A percentile compares a stretch with the other conserved stretches of the same genome.
phyloP scores from a whole-genome alignment of 2,797 vertebrate genomes.

The Anguilla marmorata region DNA sequence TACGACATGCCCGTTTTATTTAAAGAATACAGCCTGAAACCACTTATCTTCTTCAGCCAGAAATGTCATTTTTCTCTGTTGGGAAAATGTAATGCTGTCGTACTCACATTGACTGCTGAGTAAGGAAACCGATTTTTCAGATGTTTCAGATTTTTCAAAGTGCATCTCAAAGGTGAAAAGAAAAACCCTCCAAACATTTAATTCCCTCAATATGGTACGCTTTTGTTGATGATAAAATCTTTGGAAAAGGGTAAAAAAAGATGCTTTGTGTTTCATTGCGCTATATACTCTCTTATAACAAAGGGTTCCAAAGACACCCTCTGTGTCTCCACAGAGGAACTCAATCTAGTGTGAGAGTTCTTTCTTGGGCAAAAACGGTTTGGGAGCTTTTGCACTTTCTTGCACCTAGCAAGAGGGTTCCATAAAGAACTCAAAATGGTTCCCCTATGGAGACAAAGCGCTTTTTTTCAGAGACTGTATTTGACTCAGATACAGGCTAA shows the following conservation, averaged over 20 bases:
- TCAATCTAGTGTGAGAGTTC: no score
- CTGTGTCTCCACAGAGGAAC: no score
- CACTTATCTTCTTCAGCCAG: neutral
- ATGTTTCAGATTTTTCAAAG: neutral
- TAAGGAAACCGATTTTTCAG: neutral
- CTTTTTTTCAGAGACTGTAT: no score
- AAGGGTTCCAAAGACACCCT: no score
- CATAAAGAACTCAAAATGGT: no score
- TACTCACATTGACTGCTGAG: neutral
- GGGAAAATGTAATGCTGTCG: neutral
- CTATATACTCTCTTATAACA: no score
- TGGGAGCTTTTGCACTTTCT: no score
- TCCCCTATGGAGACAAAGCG: no score
- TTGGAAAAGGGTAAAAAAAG: neutral
- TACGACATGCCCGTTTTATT: neutral
- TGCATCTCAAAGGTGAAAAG: neutral
- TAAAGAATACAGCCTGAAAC: neutral
- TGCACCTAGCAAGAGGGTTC: no score
- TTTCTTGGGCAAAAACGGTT: no score
- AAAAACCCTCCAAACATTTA: neutral
- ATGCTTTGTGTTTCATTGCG: neutral
- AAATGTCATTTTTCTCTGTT: neutral
- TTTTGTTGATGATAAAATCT: neutral
- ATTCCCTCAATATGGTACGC: neutral
- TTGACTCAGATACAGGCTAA: no score